These are phyloP conservation scores for Adineta ricciae DNA, from an alignment of 2,888 invertebrate species.

Conservation along the genomic window DNA sequence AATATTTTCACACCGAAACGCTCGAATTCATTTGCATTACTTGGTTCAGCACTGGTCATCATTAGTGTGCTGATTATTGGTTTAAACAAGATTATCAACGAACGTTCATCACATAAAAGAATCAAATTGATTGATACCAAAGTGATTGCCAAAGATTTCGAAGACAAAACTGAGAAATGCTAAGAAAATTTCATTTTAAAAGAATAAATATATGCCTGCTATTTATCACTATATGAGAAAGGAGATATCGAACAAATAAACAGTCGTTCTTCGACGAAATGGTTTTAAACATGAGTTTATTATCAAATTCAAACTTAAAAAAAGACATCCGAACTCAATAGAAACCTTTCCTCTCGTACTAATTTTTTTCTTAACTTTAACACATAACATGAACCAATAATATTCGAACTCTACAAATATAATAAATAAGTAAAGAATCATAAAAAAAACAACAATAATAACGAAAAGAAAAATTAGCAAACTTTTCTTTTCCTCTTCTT, in stretches of 20 bases:
- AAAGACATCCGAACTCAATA: not conserved
- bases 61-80: not conserved
- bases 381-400: not conserved
- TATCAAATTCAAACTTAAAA: not conserved
- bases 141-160: not conserved
- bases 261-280: not conserved
- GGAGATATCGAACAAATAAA: no score
- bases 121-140: not conserved
- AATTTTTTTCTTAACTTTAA: not conserved
- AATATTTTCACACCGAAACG: not conserved
- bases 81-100: not conserved
- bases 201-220: no score
- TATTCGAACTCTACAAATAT: not conserved
- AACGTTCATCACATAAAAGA: not conserved
- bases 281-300: not conserved
- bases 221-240: no score
- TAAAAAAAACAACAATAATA: not conserved
- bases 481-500: not conserved
- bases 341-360: not conserved
- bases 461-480: not conserved
- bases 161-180: not conserved
- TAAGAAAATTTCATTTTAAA: no score
- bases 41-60: not conserved
- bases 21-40: not conserved
- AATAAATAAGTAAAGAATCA: not conserved